phyloP scores from a whole-genome alignment of 2,797 vertebrate species.

The Chaunax sp. region DNA sequence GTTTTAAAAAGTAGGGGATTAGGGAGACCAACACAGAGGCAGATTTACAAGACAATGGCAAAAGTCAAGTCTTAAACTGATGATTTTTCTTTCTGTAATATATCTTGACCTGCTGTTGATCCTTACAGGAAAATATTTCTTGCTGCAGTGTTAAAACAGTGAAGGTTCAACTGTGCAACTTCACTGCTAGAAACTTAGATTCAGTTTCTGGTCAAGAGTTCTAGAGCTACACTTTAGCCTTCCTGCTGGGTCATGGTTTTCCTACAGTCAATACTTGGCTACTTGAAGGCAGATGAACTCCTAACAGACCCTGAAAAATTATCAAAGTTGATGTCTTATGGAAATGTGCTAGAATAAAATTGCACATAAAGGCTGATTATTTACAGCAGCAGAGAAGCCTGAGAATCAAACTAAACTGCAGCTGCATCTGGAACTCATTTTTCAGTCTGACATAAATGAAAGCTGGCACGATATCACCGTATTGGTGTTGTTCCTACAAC shows the following conservation, averaged over 20 bases:
- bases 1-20: background rate
- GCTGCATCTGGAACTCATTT: too few relatives aligned
- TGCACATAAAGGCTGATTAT: background rate
- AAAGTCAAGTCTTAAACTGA: background rate
- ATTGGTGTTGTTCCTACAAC: too few relatives aligned
- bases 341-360: too few relatives aligned
- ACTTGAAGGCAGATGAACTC: background rate
- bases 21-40: background rate
- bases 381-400: too few relatives aligned
- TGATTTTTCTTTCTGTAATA: conserved; percentile 1
- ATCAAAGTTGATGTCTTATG: background rate
- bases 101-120: conserved; percentile 19
- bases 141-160: background rate
- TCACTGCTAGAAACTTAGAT: conserved; percentile 16
- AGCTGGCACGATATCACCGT: too few relatives aligned
- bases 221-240: background rate
- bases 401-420: too few relatives aligned
- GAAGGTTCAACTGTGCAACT: conserved; percentile 11
- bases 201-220: conserved; percentile 5
- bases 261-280: conserved; percentile 2
- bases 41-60: background rate
- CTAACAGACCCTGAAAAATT: background rate
- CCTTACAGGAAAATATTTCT: background rate
- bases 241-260: conserved; percentile 5
- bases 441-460: too few relatives aligned